Base-by-base conservation (phyloP, 2,888 invertebrate species). In the Pyralis farinalis region DNA sequence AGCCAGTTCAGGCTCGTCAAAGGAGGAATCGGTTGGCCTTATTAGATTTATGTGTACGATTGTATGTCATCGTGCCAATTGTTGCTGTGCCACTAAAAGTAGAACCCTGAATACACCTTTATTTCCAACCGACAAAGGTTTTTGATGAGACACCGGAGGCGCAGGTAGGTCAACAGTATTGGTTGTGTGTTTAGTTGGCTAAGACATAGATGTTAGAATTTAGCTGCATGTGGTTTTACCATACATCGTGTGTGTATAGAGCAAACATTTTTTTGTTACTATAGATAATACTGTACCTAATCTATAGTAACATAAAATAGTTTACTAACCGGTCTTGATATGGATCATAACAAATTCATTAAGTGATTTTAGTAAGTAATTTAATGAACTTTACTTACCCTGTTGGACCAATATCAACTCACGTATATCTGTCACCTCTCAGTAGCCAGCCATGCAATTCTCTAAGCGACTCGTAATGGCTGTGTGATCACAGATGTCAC, bases 21-120 rank as follows among this genome's bases (percentile, higher is more conserved):
- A 58, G 47, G 51, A 46, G 42, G 45, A 46, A 53, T 54, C 45
- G 49, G 49, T 49, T 43, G 40, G 46, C 56, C 52, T 52, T 63
- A 63, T 62, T 53, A 52, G 49, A 49, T 42, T 33, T 46, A 46
- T 37, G 46, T 47, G 44, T 52, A 45, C 47, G 42, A 38, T 47
- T 34, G 45, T 43, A 38, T 34, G 36, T 35, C 47, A 53, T 45
- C 47, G 43, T 42, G 41, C 35, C 54, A 43, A 48, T 58, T 57
- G 51, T 57, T 43, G 32, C 7, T 45, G 36, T 16, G 31, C 42
- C 16, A 43, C 4, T 25, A n/a, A 37, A 33, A 25, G 3, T 9
- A 30, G 46, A 40, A 8, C 46, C 28, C 32, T 12, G 6, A 42
- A 31, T 31, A 28, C 40, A 37, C 34, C 30, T 42, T 21, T 37